Base-by-base conservation (phyloP, 2,888 invertebrate species). In the Philaethria dido region DNA sequence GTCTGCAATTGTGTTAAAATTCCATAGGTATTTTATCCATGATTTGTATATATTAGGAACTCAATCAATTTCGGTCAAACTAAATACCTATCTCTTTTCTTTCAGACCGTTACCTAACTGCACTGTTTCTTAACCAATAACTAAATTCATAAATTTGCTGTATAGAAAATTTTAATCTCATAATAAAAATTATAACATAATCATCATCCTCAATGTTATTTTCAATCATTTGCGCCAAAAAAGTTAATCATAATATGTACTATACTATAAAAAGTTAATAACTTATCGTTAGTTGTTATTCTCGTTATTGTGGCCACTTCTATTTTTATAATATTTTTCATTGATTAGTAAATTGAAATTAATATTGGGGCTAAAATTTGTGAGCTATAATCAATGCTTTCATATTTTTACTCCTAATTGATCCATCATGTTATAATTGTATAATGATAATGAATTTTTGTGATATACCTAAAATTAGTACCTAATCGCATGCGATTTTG, bases 401-500 rank as follows among this genome's bases (percentile, higher is more conserved):
- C 1, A 33, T 33, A 54, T 13, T 36, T 16, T 18, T 54, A 54
- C 13, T 39, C 36, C 14, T 25, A 55, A 62, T 55, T 54, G 45
- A 8, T n/a, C 5, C 2, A 57, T 36, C 20, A 33, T 57, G 20
- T 62, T 29, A 48, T 48, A 62, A 60, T 54, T 44, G 45, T 57
- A n/a, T n/a, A n/a, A n/a, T n/a, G n/a, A n/a, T n/a, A n/a, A n/a
- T n/a, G n/a, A n/a, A n/a, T n/a, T n/a, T n/a, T n/a, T n/a, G n/a
- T n/a, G n/a, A n/a, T n/a, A n/a, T n/a, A n/a, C n/a, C 44, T 65
- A 39, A 60, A 16, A 55, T 20, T 22, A 25, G 22, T 42, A 16
- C 42, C 57, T 16, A 42, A 42, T 16, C 42, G 57, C 57, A 57
- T 57, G 57, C 57, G 57, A 42, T 57, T 57, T 57, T 33, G 42